A percentile compares a stretch with the other conserved stretches of the same genome.
These are phyloP conservation scores for Spondyliosoma cantharus DNA, from an alignment of 2,797 vertebrate species.

Conservation along the genomic window DNA sequence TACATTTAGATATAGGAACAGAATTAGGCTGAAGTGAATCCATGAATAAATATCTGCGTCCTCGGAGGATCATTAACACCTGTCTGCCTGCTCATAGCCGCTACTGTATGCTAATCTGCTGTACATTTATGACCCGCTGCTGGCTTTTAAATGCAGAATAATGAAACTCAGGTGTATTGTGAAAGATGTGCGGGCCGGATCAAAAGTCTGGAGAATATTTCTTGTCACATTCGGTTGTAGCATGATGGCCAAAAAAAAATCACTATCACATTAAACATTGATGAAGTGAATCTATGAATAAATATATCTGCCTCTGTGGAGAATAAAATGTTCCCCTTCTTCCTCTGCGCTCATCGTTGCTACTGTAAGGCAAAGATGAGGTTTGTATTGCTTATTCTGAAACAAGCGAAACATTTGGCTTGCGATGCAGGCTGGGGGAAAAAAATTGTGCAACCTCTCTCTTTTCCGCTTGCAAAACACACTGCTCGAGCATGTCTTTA, in stretches of 20 bases:
- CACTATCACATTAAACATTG: slow-evolving; percentile 65
- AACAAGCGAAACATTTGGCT: slow-evolving; percentile 1
- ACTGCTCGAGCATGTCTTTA: neutral
- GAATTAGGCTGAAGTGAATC: slow-evolving; percentile 69
- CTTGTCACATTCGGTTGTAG: slow-evolving; percentile 45
- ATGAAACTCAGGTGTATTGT: slow-evolving; percentile 63
- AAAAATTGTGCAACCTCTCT: neutral
- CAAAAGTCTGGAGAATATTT: slow-evolving; percentile 64
- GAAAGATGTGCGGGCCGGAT: slow-evolving; percentile 45
- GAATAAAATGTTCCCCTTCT: slow-evolving; percentile 23
- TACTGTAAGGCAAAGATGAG: slow-evolving; percentile 2
- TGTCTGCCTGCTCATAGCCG: slow-evolving; percentile 66
- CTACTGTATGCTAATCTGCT: slow-evolving; percentile 69
- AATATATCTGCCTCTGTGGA: slow-evolving; percentile 41
- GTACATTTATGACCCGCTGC: slow-evolving; percentile 62
- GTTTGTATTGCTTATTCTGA: slow-evolving; percentile 11
- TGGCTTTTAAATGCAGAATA: slow-evolving; percentile 70
- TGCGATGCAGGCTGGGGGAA: neutral
- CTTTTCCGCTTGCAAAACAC: neutral
- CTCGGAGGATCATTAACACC: slow-evolving; percentile 79
- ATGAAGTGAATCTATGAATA: slow-evolving; percentile 72
- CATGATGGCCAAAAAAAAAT: slow-evolving; percentile 51
- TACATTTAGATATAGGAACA: slow-evolving; percentile 57
- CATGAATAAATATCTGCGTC: slow-evolving; percentile 77
- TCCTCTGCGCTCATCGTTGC: slow-evolving; percentile 25